phyloP scores from a whole-genome alignment of 2,113 vertebrate genomes.

The Cololabis saira region DNA sequence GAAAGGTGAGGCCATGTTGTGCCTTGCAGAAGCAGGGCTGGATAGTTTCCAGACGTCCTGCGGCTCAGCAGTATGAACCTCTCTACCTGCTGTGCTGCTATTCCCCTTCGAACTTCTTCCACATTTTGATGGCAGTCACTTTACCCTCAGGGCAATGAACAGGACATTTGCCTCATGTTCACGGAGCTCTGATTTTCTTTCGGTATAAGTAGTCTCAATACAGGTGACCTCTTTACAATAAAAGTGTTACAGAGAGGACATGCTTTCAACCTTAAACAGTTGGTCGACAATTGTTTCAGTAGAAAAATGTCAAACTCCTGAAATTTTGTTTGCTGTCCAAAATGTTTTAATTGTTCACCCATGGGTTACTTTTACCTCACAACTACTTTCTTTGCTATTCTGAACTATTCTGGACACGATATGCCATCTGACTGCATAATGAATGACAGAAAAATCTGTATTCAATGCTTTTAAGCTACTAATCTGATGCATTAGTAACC shows the following conservation, averaged over 20 bases:
- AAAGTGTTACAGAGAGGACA: constrained; percentile 54
- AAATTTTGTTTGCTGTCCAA: background rate
- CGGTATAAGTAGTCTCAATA: constrained; percentile 65
- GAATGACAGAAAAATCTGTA: too few relatives aligned
- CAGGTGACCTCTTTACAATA: constrained; percentile 61
- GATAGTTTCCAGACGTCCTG: constrained; percentile 64
- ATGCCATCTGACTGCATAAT: too few relatives aligned
- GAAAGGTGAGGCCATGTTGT: constrained; percentile 67
- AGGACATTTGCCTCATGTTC: constrained; percentile 55
- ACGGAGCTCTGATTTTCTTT: constrained; percentile 41
- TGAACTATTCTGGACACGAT: too few relatives aligned
- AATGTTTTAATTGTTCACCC: background rate
- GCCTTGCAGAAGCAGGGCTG: constrained; percentile 45
- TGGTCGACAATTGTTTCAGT: constrained; percentile 28
- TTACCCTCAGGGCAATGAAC: constrained; percentile 61
- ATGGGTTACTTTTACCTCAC: too few relatives aligned
- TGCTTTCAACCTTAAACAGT: constrained; percentile 55
- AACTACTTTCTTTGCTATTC: too few relatives aligned
- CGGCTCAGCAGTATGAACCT: constrained; percentile 42
- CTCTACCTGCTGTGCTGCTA: constrained; percentile 41
- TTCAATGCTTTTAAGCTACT: too few relatives aligned
- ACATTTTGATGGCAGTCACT: constrained; percentile 53
- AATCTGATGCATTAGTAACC: too few relatives aligned
- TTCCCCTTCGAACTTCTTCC: constrained; percentile 19
- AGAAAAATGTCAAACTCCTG: constrained; percentile 13